Percentiles rank a stretch among this genome's conserved stretches.
These are phyloP conservation scores for Achatina immaculata DNA, from an alignment of 1,140 invertebrate genomes.

Conservation along the genomic window DNA sequence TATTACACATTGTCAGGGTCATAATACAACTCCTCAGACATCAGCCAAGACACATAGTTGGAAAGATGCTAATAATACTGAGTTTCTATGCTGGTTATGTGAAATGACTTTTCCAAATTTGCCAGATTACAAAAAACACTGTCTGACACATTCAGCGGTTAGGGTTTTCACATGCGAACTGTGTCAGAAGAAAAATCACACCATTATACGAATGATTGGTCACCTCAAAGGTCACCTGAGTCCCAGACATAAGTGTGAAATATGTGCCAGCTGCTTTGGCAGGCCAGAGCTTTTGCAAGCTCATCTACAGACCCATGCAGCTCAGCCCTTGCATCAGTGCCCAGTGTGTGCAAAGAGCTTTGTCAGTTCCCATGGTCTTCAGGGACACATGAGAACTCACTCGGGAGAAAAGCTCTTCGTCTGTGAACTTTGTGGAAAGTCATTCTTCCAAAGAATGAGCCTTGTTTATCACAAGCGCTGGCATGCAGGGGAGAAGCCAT, in stretches of 20 bases:
- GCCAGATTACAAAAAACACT: slow-evolving; percentile 24
- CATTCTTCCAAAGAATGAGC: slow-evolving; percentile 82
- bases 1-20: slow-evolving; percentile 19
- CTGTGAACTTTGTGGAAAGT: slow-evolving; percentile 86
- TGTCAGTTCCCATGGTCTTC: slow-evolving; percentile 93
- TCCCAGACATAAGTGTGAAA: slow-evolving; percentile 74
- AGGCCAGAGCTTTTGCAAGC: slow-evolving; percentile 82
- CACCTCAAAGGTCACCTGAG: slow-evolving; percentile 27
- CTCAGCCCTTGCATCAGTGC: slow-evolving; percentile 75
- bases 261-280: slow-evolving; percentile 81
- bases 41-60: not conserved
- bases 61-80: not conserved
- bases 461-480: slow-evolving; percentile 78
- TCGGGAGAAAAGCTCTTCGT: slow-evolving; percentile 96
- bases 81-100: slow-evolving; percentile 22
- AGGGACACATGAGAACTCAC: slow-evolving; percentile 88
- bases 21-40: not conserved
- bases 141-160: slow-evolving; percentile 19
- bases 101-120: slow-evolving; percentile 11
- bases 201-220: slow-evolving; percentile 23
- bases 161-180: slow-evolving; percentile 14
- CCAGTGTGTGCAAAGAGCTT: slow-evolving; percentile 89
- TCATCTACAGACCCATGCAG: slow-evolving; percentile 73
- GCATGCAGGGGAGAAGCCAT: slow-evolving; percentile 50
- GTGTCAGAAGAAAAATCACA: slow-evolving; percentile 36